These are phyloP conservation scores for Eremophila alpestris DNA, from an alignment of 2,797 vertebrate genomes.

Conservation along the genomic window DNA sequence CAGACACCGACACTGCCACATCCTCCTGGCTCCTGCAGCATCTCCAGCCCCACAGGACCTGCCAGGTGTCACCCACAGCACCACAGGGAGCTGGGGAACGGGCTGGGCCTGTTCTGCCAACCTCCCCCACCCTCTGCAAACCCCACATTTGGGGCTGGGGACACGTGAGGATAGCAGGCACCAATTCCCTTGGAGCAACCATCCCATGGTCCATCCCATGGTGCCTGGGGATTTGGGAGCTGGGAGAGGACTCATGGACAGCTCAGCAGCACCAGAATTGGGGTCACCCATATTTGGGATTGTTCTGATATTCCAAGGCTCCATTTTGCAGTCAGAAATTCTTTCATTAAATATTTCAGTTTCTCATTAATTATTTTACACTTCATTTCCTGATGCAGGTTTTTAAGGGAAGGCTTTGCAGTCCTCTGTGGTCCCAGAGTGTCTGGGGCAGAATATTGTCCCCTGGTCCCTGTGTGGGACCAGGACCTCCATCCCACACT, in stretches of 20 bases:
- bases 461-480: neutral
- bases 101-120: neutral
- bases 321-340: neutral
- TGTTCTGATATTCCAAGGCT: neutral
- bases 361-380: neutral
- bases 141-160: neutral
- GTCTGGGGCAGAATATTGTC: neutral
- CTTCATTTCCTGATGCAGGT: neutral
- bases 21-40: fast-evolving
- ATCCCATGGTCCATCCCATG: neutral
- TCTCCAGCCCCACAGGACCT: neutral
- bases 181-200: fast-evolving
- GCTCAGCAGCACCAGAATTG: neutral
- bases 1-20: fast-evolving
- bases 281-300: neutral
- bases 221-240: neutral
- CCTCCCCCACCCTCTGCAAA: neutral
- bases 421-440: neutral
- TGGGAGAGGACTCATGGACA: neutral
- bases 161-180: fast-evolving
- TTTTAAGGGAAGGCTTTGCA: fast-evolving
- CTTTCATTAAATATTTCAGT: neutral
- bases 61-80: neutral
- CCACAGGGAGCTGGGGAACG: fast-evolving
- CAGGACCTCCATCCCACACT: fast-evolving